Evolutionary conservation across 2,888 invertebrate species (phyloP).

Genomic region (Pantelozetes paolii): DNA sequence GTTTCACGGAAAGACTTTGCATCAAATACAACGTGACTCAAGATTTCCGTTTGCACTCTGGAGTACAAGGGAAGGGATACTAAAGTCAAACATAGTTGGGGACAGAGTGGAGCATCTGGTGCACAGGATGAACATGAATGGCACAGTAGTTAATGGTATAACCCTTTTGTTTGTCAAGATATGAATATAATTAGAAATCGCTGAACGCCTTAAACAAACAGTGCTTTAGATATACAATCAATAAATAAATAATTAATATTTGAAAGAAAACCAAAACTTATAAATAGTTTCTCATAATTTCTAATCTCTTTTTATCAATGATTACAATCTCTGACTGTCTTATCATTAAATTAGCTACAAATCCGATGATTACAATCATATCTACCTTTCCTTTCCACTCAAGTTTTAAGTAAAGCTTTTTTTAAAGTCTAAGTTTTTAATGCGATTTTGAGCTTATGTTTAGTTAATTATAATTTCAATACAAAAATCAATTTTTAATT

Average conservation of each 20-base stretch:
- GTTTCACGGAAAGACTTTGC: constrained; percentile 64
- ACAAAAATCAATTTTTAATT: no score
- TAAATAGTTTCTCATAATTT: no score
- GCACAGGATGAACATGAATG: constrained; percentile 54
- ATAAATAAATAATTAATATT: background rate
- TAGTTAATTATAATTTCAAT: no score
- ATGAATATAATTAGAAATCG: background rate
- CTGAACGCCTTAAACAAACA: background rate
- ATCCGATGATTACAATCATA: no score
- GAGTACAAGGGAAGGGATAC: constrained; percentile 64
- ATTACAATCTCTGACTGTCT: no score
- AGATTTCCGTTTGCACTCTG: constrained; percentile 36
- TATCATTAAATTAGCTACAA: no score
- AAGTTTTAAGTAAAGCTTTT: no score
- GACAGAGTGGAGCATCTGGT: constrained; percentile 68
- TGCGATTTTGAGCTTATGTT: no score
- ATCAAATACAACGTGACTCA: constrained; percentile 48
- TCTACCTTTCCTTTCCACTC: no score
- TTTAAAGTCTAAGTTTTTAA: no score
- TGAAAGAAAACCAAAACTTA: no score
- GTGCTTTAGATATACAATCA: background rate
- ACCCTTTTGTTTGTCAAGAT: background rate
- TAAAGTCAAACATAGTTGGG: constrained; percentile 76
- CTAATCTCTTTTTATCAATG: no score
- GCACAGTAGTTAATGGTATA: constrained; percentile 45